Percentiles rank a stretch among this genome's conserved stretches.
Conservation (phyloP, 2,888 invertebrate genomes). For the Conops quadrifasciatus region DNA sequence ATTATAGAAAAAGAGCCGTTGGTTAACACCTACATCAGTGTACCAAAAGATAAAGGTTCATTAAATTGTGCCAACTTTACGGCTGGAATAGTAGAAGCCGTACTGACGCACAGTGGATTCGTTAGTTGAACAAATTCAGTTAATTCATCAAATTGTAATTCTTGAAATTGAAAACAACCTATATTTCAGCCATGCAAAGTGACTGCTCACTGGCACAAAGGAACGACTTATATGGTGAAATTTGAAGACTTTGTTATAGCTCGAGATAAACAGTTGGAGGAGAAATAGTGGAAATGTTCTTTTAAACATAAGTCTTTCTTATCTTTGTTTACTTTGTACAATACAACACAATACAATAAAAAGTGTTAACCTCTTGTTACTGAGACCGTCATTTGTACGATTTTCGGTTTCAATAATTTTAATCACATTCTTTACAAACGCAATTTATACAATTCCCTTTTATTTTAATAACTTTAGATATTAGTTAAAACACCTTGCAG, state of each 20-base stretch:
- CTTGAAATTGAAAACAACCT: background rate
- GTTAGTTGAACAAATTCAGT: constrained; percentile 72
- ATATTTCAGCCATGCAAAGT: constrained; percentile 92
- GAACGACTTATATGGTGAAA: constrained; percentile 98
- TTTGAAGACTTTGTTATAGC: constrained; percentile 93
- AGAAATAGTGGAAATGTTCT: constrained; percentile 70
- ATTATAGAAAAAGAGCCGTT: constrained; percentile 98
- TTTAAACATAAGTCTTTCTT: no score
- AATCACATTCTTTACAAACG: no score
- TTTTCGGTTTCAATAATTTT: no score
- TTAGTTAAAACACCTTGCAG: no score
- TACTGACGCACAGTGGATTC: constrained; percentile 93
- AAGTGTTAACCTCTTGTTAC: no score
- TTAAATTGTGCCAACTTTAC: constrained; percentile 98
- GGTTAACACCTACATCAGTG: constrained; percentile 96
- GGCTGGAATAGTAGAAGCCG: constrained; percentile 97
- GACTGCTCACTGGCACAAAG: constrained; percentile 99
- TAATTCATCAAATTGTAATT: no score
- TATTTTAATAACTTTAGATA: no score
- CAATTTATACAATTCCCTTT: no score
- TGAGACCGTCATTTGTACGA: no score
- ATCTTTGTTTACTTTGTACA: no score
- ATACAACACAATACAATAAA: no score
- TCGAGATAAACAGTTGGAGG: constrained; percentile 90
- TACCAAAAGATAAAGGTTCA: constrained; percentile 97